These are phyloP conservation scores for Melipona beecheii DNA, from an alignment of 2,888 invertebrate species.

Conservation along the genomic window DNA sequence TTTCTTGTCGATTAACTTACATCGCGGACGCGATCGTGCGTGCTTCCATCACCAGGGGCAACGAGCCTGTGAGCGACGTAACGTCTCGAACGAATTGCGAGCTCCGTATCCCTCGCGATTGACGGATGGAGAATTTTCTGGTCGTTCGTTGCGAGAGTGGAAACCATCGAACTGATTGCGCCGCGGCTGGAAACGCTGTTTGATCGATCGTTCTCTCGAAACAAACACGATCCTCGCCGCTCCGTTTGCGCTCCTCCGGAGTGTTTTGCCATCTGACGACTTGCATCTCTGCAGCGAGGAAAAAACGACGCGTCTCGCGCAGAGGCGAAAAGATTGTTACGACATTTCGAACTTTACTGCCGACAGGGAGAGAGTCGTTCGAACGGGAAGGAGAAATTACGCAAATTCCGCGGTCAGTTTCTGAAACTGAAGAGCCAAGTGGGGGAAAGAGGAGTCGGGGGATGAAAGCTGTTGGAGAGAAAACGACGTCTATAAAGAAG, in stretches of 20 bases:
- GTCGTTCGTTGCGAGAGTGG: not conserved
- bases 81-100: conserved; percentile 2
- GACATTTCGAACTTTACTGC: no score
- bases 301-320: not conserved
- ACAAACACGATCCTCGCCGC: not conserved
- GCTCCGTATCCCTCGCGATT: not conserved
- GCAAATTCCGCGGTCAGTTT: conserved; percentile 2
- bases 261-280: not conserved
- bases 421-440: not conserved
- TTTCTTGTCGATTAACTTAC: conserved; percentile 41
- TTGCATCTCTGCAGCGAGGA: not conserved
- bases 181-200: not conserved
- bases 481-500: conserved; percentile 13
- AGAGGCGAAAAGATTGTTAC: not conserved
- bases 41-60: not conserved
- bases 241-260: not conserved
- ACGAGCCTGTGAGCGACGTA: not conserved
- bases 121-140: conserved; percentile 19
- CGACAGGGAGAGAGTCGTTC: not conserved
- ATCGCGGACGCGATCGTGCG: conserved; percentile 16
- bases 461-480: conserved; percentile 13
- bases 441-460: not conserved
- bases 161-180: not conserved
- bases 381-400: not conserved
- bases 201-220: not conserved